phyloP scores from a whole-genome alignment of 2,797 vertebrate species.

The Propithecus deckenii region DNA sequence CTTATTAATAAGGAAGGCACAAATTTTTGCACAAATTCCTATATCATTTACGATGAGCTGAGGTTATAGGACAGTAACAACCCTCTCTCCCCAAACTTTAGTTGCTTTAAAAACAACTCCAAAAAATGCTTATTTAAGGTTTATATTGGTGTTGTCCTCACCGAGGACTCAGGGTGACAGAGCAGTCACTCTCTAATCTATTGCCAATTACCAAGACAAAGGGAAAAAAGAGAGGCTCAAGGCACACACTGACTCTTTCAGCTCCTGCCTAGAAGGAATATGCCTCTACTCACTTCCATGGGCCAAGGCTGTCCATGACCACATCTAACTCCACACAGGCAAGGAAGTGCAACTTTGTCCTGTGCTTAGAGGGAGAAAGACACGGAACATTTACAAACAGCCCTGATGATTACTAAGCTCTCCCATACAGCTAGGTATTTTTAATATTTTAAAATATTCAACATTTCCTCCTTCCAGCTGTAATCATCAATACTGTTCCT shows the following conservation, averaged over 20 bases:
- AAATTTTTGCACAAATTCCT: not conserved
- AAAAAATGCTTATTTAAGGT: not conserved
- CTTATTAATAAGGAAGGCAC: not conserved
- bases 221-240: not conserved
- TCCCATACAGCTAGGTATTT: not conserved
- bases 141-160: not conserved
- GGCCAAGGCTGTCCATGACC: not conserved
- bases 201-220: not conserved
- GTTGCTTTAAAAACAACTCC: not conserved
- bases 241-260: not conserved
- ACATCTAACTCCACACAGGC: not conserved
- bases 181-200: not conserved
- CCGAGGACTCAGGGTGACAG: not conserved
- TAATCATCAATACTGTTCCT: not conserved
- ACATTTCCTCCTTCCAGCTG: not conserved
- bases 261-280: not conserved
- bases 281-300: not conserved
- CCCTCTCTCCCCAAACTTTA: not conserved
- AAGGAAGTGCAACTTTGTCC: not conserved
- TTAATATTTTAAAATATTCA: not conserved
- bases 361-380: not conserved
- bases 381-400: not conserved
- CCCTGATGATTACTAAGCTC: not conserved
- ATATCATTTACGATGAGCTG: not conserved
- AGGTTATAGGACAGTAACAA: not conserved